Evolutionary conservation across 2,113 vertebrate genomes (phyloP).

Genomic region (Ifrita kowaldi): DNA sequence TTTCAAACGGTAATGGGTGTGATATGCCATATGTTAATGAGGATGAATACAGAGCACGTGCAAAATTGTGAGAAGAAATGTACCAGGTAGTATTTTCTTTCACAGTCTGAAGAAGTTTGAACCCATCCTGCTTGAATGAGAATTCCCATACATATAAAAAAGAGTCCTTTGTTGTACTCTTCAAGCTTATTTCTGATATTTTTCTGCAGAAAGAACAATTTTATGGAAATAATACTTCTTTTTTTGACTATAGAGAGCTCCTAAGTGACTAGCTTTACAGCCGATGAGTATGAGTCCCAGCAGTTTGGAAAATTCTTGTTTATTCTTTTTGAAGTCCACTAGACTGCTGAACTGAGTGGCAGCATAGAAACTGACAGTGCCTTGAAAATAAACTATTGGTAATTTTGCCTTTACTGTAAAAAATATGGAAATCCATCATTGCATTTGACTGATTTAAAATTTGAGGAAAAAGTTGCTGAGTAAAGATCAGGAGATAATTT

Average conservation of each 20-base stretch:
- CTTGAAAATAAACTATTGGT: neutral
- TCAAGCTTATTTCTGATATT: neutral
- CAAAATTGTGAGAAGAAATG: neutral
- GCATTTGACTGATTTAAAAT: neutral
- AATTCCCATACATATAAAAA: neutral
- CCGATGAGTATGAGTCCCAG: neutral
- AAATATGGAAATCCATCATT: neutral
- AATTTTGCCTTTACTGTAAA: neutral
- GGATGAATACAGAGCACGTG: neutral
- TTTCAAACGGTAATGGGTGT: neutral
- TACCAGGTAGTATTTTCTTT: neutral
- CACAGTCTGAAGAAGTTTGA: neutral
- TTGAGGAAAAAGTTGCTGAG: neutral
- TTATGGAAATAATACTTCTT: neutral
- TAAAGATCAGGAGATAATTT: neutral
- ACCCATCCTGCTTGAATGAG: neutral
- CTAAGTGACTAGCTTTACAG: neutral
- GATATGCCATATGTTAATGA: accelerated
- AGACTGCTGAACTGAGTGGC: neutral
- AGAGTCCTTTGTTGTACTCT: neutral
- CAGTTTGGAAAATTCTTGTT: neutral
- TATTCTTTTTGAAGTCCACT: neutral
- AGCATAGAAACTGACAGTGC: neutral
- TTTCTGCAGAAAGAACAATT: neutral
- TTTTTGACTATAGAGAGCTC: neutral